phyloP scores from a whole-genome alignment of 2,113 vertebrate genomes.

The Abramis brama region DNA sequence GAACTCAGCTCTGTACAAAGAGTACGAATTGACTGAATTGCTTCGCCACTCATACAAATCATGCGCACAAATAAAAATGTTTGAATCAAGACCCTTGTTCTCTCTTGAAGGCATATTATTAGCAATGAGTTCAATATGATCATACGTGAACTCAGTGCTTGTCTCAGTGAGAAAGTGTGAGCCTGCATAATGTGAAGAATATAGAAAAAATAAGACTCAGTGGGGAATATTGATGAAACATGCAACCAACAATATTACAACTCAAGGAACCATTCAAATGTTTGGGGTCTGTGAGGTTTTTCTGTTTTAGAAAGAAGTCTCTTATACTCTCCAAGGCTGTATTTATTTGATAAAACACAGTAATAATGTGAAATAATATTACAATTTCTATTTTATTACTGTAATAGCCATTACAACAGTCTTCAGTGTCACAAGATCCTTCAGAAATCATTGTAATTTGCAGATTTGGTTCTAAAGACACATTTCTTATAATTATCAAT shows the following conservation, averaged over 20 bases:
- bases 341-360: neutral
- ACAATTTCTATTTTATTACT: neutral
- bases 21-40: neutral
- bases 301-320: neutral
- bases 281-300: neutral
- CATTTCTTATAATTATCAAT: neutral
- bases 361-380: neutral
- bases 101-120: neutral
- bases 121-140: neutral
- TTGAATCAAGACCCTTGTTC: neutral
- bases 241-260: neutral
- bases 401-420: neutral
- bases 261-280: neutral
- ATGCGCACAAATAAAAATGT: neutral
- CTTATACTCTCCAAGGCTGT: neutral
- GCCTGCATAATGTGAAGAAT: constrained; percentile 2
- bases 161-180: neutral
- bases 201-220: neutral
- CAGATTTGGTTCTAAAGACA: neutral
- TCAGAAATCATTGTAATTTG: neutral
- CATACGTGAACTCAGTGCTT: neutral
- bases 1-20: neutral
- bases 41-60: neutral
- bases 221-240: constrained; percentile 5
- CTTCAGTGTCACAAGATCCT: too few relatives aligned